Evolutionary conservation across 2,797 vertebrate species (phyloP).

Genomic region (Tapera naevia): DNA sequence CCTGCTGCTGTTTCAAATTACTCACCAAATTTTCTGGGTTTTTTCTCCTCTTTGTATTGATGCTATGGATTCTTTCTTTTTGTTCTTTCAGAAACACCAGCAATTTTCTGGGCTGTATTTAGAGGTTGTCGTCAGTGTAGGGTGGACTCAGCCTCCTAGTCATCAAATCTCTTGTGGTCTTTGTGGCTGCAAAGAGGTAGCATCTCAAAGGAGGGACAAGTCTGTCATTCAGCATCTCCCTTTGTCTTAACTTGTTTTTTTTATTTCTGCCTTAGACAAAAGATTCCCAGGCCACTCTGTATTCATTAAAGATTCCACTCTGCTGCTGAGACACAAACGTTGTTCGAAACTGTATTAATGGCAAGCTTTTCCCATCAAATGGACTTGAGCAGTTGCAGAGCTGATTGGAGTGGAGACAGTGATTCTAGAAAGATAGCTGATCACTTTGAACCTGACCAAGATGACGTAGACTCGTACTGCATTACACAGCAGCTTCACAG

Average conservation of each 20-base stretch:
- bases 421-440: background rate
- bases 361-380: background rate
- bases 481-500: background rate
- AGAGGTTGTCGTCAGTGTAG: background rate
- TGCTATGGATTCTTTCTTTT: background rate
- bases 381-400: background rate
- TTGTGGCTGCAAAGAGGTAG: background rate
- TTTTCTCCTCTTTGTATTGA: background rate
- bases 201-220: slow-evolving; percentile 7
- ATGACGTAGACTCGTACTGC: background rate
- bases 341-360: background rate
- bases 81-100: background rate
- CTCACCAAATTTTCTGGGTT: background rate
- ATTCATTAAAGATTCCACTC: background rate
- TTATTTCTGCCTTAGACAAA: background rate
- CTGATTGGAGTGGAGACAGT: background rate
- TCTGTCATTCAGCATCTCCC: background rate
- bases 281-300: background rate
- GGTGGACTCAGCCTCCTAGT: background rate
- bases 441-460: background rate
- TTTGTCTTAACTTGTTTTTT: slow-evolving; percentile 44
- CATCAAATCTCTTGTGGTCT: background rate
- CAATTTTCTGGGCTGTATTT: background rate
- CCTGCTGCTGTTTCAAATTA: background rate
- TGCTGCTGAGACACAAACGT: background rate